Evolutionary conservation across 2,888 invertebrate genomes (phyloP), one percentile per base, ranked within the genome.

Genomic region (Chrysomela aeneicollis): DNA sequence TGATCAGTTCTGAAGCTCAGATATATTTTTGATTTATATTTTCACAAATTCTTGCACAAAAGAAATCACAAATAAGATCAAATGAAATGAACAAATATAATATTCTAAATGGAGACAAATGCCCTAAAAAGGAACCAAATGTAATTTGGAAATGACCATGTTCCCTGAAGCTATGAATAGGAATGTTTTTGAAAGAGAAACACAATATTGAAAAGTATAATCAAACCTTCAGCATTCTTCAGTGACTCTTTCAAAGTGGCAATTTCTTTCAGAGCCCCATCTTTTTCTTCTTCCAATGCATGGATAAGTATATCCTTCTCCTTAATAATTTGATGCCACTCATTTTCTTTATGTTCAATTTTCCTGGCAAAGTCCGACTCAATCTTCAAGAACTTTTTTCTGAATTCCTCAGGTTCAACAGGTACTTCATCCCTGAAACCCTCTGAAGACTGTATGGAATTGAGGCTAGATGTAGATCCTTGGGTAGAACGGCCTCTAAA

Each of bases 171-270:
- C 35, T 35, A 10, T 9, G 8, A 35, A 35, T 9, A 35, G 8
- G 35, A 35, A 35, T 9, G 10, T 35, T 35, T 9, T 49, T n/a
- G n/a, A n/a, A n/a, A n/a, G n/a, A n/a, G n/a, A n/a, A n/a, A n/a
- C n/a, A n/a, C n/a, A 26, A 55, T 53, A 2, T 19, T 5, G 10
- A 35, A 35, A 10, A 35, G 10, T 42, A 10, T 61, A 18, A 58
- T 61, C 62, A 61, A 81, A 91, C 91, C 90, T 89, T 93, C 92
- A 1, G 90, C 89, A 63, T 89, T 85, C 76, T 85, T 86, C n/a
- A 90, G 80, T 0, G 87, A 85, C 63, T 87, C 86, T 77, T 88
- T 85, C 35, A 90, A 78, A 32, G 84, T 82, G 61, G 82, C 81
- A 72, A 87, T 87, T 9, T 86, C 85, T 73, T 83, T 86, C 63